Percentiles rank a stretch among this genome's conserved stretches.
Conservation (phyloP, 2,113 vertebrate genomes). For the Sander lucioperca region DNA sequence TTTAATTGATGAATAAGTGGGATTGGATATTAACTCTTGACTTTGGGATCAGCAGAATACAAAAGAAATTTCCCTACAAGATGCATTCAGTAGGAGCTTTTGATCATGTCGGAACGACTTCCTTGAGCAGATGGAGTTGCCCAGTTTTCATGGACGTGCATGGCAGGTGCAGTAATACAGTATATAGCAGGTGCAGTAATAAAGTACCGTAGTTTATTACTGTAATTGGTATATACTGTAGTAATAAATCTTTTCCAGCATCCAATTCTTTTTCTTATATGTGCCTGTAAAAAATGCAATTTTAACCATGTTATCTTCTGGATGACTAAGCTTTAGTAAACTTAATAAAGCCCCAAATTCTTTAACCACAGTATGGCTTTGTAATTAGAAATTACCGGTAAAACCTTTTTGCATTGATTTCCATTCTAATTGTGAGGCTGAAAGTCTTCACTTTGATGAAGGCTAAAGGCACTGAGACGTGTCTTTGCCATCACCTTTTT, state of each 20-base stretch:
- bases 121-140: neutral
- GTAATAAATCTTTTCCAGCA: neutral
- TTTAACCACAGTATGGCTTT: neutral
- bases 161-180: neutral
- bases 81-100: neutral
- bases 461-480: constrained; percentile 12
- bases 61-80: neutral
- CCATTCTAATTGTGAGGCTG: constrained; percentile 9
- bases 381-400: constrained; percentile 36
- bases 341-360: constrained; percentile 2
- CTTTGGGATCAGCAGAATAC: neutral
- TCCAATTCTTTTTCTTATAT: neutral
- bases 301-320: neutral
- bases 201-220: neutral
- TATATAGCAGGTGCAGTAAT: neutral
- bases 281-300: neutral
- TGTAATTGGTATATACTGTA: neutral
- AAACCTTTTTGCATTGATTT: constrained; percentile 7
- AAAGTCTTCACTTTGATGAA: constrained; percentile 7
- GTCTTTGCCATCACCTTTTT: constrained; percentile 14
- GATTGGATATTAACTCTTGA: neutral
- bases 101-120: neutral
- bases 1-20: neutral
- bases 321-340: neutral
- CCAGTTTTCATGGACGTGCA: neutral